Conservation (phyloP, 2,888 invertebrate species). For the Ypsolopha scabrella region DNA sequence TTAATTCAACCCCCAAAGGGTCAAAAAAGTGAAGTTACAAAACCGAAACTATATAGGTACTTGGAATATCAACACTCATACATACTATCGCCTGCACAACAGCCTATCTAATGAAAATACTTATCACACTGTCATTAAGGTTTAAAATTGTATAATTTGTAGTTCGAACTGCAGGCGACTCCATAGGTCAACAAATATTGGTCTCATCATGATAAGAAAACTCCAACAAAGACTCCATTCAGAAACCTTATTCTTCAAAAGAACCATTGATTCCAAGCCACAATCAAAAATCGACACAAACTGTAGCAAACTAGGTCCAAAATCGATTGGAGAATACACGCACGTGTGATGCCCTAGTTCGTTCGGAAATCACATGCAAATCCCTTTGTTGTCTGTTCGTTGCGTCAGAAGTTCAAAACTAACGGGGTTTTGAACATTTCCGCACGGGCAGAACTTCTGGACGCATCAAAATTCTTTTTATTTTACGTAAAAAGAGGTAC, state of each 20-base stretch:
- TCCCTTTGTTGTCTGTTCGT: conserved; percentile 56
- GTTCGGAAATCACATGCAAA: conserved; percentile 55
- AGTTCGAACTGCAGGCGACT: background rate
- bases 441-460: no score
- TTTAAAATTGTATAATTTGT: background rate
- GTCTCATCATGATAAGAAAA: background rate
- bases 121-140: background rate
- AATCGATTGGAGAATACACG: background rate
- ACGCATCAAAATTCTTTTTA: no score
- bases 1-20: no score
- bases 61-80: no score
- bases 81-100: no score
- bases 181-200: background rate
- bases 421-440: conserved; percentile 37
- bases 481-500: no score
- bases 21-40: no score
- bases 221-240: background rate
- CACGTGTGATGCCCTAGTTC: conserved; percentile 22
- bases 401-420: conserved; percentile 41
- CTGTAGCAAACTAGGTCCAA: no score
- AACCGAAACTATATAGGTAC: no score
- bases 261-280: background rate
- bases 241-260: background rate
- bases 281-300: background rate
- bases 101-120: no score